phyloP scores from a whole-genome alignment of 2,797 vertebrate genomes.

The Syngnathus rostellatus region DNA sequence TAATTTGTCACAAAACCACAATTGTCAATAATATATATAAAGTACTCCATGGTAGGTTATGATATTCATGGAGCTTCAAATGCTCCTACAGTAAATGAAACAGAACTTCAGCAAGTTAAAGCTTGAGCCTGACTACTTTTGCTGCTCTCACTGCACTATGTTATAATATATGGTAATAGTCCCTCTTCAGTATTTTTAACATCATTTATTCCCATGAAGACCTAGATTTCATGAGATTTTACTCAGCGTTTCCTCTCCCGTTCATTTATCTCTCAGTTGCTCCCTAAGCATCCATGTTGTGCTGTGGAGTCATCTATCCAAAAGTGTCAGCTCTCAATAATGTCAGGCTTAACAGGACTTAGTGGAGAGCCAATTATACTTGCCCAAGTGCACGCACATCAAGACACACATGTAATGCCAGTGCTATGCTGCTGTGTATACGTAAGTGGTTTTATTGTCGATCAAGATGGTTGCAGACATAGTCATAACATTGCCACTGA shows the following conservation, averaged over 20 bases:
- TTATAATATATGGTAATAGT: conserved; percentile 20
- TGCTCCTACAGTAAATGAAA: not conserved
- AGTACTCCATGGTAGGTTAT: not conserved
- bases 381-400: conserved; percentile 9
- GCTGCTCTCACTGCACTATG: conserved; percentile 22
- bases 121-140: not conserved
- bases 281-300: conserved; percentile 15
- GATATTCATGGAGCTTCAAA: not conserved
- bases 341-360: conserved; percentile 27
- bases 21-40: not conserved
- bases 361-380: conserved; percentile 18
- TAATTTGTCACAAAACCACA: not conserved
- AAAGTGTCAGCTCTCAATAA: conserved; percentile 27
- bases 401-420: conserved; percentile 1
- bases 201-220: conserved; percentile 16
- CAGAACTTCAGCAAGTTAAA: not conserved
- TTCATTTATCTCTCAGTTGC: conserved; percentile 9
- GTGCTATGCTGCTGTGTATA: conserved; percentile 18
- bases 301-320: conserved; percentile 21
- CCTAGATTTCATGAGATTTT: conserved; percentile 21
- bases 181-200: conserved; percentile 24
- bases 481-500: conserved; percentile 22
- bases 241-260: conserved; percentile 6
- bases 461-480: conserved; percentile 31
- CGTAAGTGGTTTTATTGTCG: conserved; percentile 33